These are phyloP conservation scores for Etia nguti DNA, from an alignment of 2,113 vertebrate species.

Conservation along the genomic window DNA sequence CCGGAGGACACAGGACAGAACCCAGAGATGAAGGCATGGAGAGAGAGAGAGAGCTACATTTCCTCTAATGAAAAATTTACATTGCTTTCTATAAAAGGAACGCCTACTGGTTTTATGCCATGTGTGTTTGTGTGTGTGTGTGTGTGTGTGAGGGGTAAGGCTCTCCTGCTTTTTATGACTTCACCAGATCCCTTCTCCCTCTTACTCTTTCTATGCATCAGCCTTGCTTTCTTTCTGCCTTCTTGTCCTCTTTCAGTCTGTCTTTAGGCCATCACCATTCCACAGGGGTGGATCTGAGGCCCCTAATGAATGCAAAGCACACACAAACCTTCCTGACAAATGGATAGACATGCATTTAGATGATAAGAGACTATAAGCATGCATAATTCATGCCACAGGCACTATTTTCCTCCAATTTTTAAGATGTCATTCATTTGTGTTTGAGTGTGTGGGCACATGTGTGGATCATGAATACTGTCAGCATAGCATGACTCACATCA, in stretches of 20 bases:
- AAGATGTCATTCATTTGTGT: neutral
- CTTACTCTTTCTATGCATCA: neutral
- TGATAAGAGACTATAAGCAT: constrained; percentile 36
- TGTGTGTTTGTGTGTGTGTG: neutral
- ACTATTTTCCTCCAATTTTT: neutral
- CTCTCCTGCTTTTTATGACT: neutral
- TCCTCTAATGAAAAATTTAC: constrained; percentile 58
- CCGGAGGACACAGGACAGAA: constrained; percentile 28
- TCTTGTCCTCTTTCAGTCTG: neutral
- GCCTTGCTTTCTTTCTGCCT: neutral
- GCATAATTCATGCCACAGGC: constrained; percentile 48
- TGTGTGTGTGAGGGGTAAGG: neutral
- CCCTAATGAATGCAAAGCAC: constrained; percentile 31
- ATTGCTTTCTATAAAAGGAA: neutral
- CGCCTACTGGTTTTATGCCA: neutral
- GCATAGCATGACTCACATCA: neutral
- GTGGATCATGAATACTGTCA: neutral
- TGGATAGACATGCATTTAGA: constrained; percentile 41
- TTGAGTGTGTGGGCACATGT: neutral
- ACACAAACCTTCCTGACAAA: constrained; percentile 36
- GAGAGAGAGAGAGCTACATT: constrained; percentile 19
- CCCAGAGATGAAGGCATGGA: constrained; percentile 9
- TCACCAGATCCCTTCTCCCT: neutral
- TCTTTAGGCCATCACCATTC: constrained; percentile 19
- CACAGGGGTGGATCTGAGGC: constrained; percentile 4